These are phyloP conservation scores for Punctoribates punctum DNA, from an alignment of 2,888 invertebrate genomes.

Conservation along the genomic window DNA sequence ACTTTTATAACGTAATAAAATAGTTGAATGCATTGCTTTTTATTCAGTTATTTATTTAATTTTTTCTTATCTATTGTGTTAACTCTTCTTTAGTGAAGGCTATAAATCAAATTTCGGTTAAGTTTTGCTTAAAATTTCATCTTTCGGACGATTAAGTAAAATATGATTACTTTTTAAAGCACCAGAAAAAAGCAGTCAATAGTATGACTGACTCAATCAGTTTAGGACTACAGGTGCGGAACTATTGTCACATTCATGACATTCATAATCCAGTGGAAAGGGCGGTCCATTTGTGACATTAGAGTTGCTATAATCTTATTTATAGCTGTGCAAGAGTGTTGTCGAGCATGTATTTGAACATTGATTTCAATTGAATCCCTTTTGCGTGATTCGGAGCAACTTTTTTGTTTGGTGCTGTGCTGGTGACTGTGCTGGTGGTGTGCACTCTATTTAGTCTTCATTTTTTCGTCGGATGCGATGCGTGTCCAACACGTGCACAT, in stretches of 20 bases:
- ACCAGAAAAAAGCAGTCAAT: background rate
- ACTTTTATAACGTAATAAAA: constrained; percentile 4
- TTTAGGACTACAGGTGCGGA: background rate
- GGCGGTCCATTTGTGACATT: constrained; percentile 5
- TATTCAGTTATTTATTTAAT: constrained; percentile 18
- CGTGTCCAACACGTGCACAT: constrained; percentile 31
- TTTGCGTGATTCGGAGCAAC: background rate
- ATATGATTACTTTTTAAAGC: background rate
- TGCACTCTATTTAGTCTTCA: background rate
- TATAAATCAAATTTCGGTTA: constrained; percentile 10
- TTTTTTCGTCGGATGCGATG: constrained; percentile 14
- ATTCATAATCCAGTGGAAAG: background rate
- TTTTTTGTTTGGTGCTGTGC: background rate
- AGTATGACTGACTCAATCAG: background rate
- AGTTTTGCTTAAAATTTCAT: background rate
- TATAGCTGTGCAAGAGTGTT: background rate
- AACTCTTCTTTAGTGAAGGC: background rate
- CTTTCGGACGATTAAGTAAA: background rate
- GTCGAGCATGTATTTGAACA: background rate
- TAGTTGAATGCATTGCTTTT: constrained; percentile 1
- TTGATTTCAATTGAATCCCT: background rate
- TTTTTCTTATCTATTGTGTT: constrained; percentile 13
- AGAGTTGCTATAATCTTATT: background rate
- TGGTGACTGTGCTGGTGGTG: background rate
- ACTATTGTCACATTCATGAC: background rate